phyloP scores from a whole-genome alignment of 2,113 vertebrate species.

The Ellobius talpinus region DNA sequence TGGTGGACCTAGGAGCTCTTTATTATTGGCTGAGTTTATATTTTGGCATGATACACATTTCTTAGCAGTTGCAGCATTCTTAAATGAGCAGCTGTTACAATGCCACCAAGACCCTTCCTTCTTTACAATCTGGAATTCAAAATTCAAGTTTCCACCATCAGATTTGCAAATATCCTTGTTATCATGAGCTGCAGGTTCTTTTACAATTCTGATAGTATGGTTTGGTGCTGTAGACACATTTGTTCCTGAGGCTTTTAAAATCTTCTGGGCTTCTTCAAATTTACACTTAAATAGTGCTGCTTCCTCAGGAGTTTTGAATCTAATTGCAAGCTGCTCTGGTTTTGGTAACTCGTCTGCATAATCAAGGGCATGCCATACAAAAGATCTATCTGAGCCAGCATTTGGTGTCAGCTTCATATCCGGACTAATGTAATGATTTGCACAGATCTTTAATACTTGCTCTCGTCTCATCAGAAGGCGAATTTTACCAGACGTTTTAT shows the following conservation, averaged over 20 bases:
- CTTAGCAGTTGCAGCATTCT: constrained; percentile 86
- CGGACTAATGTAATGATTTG: constrained; percentile 97
- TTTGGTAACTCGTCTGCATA: constrained; percentile 97
- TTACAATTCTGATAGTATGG: constrained; percentile 73
- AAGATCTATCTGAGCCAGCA: constrained; percentile 95
- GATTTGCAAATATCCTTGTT: constrained; percentile 80
- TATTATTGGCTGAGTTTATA: constrained; percentile 71
- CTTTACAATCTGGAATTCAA: constrained; percentile 88
- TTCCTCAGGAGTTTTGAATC: constrained; percentile 97
- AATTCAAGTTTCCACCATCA: constrained; percentile 75
- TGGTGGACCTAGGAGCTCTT: constrained; percentile 56
- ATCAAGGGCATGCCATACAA: constrained; percentile 97
- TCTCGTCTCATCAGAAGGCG: constrained; percentile 98
- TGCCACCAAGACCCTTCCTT: constrained; percentile 92
- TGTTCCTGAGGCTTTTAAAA: constrained; percentile 83
- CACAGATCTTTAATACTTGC: constrained; percentile 98
- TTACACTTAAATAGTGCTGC: constrained; percentile 95
- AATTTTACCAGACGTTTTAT: constrained; percentile 94
- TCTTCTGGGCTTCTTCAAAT: constrained; percentile 95
- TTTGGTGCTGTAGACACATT: constrained; percentile 43
- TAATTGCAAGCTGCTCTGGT: constrained; percentile 95
- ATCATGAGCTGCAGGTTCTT: constrained; percentile 77
- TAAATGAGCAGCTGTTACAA: constrained; percentile 89
- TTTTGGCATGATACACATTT: constrained; percentile 89
- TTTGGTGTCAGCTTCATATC: constrained; percentile 96